Conservation (phyloP, 2,888 invertebrate species). For the Brachypterus glaber region DNA sequence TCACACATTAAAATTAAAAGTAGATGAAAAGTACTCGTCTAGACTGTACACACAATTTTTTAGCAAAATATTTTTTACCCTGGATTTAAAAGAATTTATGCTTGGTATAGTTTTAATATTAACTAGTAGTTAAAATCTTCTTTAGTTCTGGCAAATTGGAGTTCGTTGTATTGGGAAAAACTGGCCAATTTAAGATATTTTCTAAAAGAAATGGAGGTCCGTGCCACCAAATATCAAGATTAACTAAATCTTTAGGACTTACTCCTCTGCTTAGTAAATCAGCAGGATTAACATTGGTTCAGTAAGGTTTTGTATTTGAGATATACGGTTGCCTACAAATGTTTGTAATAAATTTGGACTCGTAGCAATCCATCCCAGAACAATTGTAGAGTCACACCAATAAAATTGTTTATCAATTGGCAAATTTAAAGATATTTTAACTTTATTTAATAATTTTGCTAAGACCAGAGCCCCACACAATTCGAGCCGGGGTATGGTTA, state of each 20-base stretch:
- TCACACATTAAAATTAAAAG: no score
- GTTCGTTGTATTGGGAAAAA: neutral
- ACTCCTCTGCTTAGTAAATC: conserved; percentile 8
- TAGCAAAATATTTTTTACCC: no score
- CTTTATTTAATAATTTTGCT: conserved; percentile 9
- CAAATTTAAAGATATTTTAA: conserved; percentile 7
- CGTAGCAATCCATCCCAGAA: conserved; percentile 12
- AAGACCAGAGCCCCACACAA: conserved; percentile 15
- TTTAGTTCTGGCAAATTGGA: neutral
- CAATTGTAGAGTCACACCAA: conserved; percentile 18
- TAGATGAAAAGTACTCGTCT: no score
- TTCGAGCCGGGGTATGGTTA: conserved; percentile 15
- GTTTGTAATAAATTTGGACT: conserved; percentile 9
- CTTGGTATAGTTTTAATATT: no score
- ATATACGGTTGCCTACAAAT: conserved; percentile 13
- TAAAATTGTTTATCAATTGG: conserved; percentile 9
- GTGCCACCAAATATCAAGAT: conserved; percentile 7
- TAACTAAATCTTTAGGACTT: neutral
- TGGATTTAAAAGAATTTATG: no score
- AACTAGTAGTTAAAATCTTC: no score
- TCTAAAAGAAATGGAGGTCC: conserved; percentile 10
- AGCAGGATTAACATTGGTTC: conserved; percentile 14
- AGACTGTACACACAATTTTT: no score
- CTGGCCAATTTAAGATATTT: conserved; percentile 9
- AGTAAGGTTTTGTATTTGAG: conserved; percentile 12